Conservation (phyloP, 1,140 invertebrate genomes). For the Trachymyrmex cornetzi region DNA sequence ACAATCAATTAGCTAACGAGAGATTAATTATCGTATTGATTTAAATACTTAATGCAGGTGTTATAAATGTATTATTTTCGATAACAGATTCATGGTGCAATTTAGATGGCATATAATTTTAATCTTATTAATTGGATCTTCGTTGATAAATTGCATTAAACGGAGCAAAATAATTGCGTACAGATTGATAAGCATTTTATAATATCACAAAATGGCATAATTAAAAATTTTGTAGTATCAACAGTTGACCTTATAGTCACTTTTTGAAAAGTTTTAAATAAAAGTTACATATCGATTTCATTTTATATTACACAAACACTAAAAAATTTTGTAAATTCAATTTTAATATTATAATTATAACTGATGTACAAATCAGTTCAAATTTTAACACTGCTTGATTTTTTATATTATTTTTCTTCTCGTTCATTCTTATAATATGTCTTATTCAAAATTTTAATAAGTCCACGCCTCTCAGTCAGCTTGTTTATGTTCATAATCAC, state of each 20-base stretch:
- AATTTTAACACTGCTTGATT: not conserved
- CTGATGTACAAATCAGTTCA: not conserved
- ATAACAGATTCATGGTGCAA: conserved; percentile 39
- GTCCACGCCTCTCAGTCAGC: not conserved
- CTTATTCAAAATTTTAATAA: conserved; percentile 18
- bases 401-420: not conserved
- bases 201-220: conserved; percentile 10
- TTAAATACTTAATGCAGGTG: conserved; percentile 52
- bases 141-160: conserved; percentile 56
- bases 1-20: conserved; percentile 52
- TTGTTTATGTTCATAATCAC: conserved; percentile 25
- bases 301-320: not conserved
- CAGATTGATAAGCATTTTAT: conserved; percentile 26
- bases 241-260: not conserved
- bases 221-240: conserved; percentile 1
- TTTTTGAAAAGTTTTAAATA: not conserved
- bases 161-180: conserved; percentile 33
- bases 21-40: conserved; percentile 50
- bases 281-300: not conserved
- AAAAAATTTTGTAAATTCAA: not conserved
- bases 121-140: conserved; percentile 58
- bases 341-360: conserved; percentile 15
- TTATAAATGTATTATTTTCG: conserved; percentile 58
- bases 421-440: not conserved
- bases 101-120: conserved; percentile 51